A percentile compares a stretch with the other conserved stretches of the same genome.
phyloP scores from a whole-genome alignment of 1,140 invertebrate genomes.

The Papilio glaucus region DNA sequence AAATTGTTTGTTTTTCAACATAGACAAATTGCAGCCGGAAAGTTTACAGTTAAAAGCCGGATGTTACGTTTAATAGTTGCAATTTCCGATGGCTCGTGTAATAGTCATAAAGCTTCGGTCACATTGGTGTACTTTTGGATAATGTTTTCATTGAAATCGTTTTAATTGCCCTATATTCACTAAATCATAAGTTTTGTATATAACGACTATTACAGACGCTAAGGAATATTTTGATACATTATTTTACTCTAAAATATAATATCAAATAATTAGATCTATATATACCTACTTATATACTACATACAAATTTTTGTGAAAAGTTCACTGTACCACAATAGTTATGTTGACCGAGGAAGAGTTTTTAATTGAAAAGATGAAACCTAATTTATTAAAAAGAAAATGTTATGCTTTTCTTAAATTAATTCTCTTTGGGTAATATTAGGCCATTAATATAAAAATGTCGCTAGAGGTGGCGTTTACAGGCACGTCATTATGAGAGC shows the following conservation, averaged over 20 bases:
- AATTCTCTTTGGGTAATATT: constrained; percentile 33
- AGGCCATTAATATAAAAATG: constrained; percentile 19
- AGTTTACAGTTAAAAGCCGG: constrained; percentile 82
- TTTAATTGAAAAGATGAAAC: too few species aligned
- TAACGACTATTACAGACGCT: too few species aligned
- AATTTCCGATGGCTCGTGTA: constrained; percentile 77
- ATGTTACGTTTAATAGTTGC: constrained; percentile 74
- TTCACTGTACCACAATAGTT: too few species aligned
- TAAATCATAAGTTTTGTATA: too few species aligned
- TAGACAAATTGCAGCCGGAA: constrained; percentile 78
- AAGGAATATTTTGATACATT: too few species aligned
- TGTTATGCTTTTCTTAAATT: not conserved
- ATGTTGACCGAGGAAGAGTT: too few species aligned
- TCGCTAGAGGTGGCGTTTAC: constrained; percentile 49
- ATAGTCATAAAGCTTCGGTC: constrained; percentile 62
- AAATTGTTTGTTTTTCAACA: constrained; percentile 48
- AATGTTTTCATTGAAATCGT: constrained; percentile 37
- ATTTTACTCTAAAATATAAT: too few species aligned
- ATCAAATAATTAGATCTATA: too few species aligned
- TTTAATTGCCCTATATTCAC: constrained; percentile 39
- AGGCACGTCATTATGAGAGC: constrained; percentile 41
- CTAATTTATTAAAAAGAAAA: too few species aligned
- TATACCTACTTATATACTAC: too few species aligned
- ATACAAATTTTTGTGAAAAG: too few species aligned
- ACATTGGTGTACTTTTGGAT: constrained; percentile 55